Base-by-base conservation (phyloP, 2,888 invertebrate species). In the Tryphoninae sp. region DNA sequence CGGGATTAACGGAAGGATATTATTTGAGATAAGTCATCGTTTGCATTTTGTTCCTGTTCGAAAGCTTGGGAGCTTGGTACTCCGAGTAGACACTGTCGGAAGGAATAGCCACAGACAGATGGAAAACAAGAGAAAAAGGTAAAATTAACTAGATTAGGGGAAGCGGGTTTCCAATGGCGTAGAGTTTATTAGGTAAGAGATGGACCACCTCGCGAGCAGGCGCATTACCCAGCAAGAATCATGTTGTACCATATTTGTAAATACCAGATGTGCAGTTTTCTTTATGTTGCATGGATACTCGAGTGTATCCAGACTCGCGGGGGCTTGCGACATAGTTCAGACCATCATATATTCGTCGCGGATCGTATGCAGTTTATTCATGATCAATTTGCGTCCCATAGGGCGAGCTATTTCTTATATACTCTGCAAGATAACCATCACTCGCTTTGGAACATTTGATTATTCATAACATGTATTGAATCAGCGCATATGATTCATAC, bases 261-360 rank as follows among this genome's bases (percentile, higher is more conserved):
- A 81, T 80, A 82, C 85, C 85, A 85, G 84, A 84, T 85, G 85
- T 81, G 83, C 80, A 69, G 51, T 79, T 80, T 85, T 83, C 85
- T 85, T 85, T 84, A 84, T 84, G 85, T 79, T 81, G 84, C 81
- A 82, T 84, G 82, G 83, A 84, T 85, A 84, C 83, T 51, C 51
- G 42, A n/a, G 68, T 55, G 22, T 65, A 45, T 71, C 72, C 49
- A 65, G 42, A 19, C 40, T 22, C 58, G 26, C 26, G 26, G 26
- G 26, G 26, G 2, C 26, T 26, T 1, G 26, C 26, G 3, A 3
- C 26, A 3, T 3, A 26, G 26, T 3, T 26, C 26, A 3, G 26
- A 26, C 26, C 26, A n/a, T n/a, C n/a, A n/a, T 26, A 26, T 26
- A 1, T 19, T 19, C 19, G 19, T 19, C 19, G 19, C 19, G 19